Evolutionary conservation across 64 coral and sea anemone genomes (phyloP).

Genomic region (Stichodactyla helianthus): DNA sequence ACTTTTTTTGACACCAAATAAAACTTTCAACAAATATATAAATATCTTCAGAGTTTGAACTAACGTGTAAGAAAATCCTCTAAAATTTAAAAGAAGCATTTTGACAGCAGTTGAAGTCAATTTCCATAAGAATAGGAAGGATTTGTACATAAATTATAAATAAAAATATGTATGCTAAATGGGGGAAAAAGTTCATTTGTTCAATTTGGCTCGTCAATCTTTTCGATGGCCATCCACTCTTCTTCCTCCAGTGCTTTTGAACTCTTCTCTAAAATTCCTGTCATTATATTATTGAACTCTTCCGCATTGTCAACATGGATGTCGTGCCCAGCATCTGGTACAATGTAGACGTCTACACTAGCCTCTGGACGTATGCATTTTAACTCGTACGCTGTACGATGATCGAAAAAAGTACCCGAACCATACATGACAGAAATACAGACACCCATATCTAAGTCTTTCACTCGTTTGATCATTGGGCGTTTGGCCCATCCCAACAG

Average conservation of each 20-base stretch:
- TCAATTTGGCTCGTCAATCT: conserved; percentile 18
- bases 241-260: conserved; percentile 28
- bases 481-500: conserved; percentile 78
- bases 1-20: neutral
- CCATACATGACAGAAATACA: conserved; percentile 85
- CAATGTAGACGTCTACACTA: conserved; percentile 75
- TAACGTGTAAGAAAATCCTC: neutral
- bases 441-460: conserved; percentile 50
- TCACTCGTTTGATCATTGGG: conserved; percentile 88
- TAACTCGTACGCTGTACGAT: conserved; percentile 95
- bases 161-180: neutral
- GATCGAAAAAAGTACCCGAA: conserved; percentile 76
- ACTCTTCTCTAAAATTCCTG: conserved; percentile 30
- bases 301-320: conserved; percentile 87
- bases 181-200: neutral
- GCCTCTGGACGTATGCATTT: conserved; percentile 68
- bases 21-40: neutral
- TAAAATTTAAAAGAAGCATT: neutral
- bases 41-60: neutral
- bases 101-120: neutral
- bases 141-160: neutral
- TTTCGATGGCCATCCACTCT: conserved; percentile 50
- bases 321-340: conserved; percentile 69
- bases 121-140: neutral
- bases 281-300: conserved; percentile 76